Evolutionary conservation across 2,888 invertebrate genomes (phyloP), one percentile per base, ranked within the genome.

Genomic region (Hololepta plana): DNA sequence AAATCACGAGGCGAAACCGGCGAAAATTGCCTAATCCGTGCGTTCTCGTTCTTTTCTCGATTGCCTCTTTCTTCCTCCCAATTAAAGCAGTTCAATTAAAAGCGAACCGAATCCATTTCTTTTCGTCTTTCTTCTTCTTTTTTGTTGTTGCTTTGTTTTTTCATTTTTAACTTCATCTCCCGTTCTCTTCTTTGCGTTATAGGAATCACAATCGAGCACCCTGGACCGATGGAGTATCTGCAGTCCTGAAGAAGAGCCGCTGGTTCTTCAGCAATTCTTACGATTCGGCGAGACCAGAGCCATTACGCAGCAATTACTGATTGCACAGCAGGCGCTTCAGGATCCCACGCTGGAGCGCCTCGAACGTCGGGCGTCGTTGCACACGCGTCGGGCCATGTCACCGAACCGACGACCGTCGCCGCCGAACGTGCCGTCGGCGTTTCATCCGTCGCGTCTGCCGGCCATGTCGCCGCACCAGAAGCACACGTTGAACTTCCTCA

Each of bases 191-290:
- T 63, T 3, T 62, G n/a, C n/a, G n/a, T n/a, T n/a, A n/a, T n/a
- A 85, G 84, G 82, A 84, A 61, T 67, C 74, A 43, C 71, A 77
- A 57, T 19, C 20, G 9, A 69, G 72, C 53, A 67, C 77, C 47
- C 65, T 85, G 56, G 84, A 85, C 63, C 72, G 77, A 64, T 88
- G 88, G 87, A 74, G 72, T 46, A 75, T 85, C 49, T 77, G 80
- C 51, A 79, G 76, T 42, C 66, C 73, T 45, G 80, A 87, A 52
- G 88, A 90, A 59, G 87, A 90, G 62, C 80, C 79, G 49, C 66
- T 87, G 59, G 84, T 88, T 40, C 65, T 90, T 39, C 85, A 87
- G 54, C 87, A 90, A 59, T 88, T 90, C 54, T 71, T 88, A 44
- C 70, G 85, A 44, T 81, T 87, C 45, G 80, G 80, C 46, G 85